phyloP scores from a whole-genome alignment of 2,888 invertebrate species.

The Chymomyza procnemis region DNA sequence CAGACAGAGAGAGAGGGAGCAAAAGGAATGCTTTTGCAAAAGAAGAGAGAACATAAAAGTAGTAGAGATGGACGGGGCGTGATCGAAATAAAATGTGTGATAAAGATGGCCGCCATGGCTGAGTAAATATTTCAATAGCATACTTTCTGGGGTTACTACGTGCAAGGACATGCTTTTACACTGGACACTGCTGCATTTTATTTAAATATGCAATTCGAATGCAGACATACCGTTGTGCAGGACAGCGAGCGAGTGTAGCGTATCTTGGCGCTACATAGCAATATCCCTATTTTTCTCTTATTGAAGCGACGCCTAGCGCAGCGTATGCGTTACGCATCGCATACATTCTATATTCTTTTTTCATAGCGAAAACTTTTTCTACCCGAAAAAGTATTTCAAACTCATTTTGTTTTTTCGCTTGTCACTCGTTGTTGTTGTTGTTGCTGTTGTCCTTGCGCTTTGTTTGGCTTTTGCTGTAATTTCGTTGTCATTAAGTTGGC shows the following conservation, averaged over 20 bases:
- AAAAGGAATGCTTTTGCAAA: not conserved
- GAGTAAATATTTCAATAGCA: conserved; percentile 72
- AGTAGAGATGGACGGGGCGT: not conserved
- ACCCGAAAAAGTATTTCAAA: conserved; percentile 56
- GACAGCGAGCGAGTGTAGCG: too few species aligned
- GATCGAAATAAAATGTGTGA: not conserved
- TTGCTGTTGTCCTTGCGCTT: conserved; percentile 4
- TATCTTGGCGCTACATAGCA: not conserved
- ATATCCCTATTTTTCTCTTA: too few species aligned
- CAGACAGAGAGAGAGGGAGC: conserved; percentile 2
- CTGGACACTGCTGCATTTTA: conserved; percentile 50
- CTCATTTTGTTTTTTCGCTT: not conserved
- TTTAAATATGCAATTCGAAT: conserved; percentile 64
- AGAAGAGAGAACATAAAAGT: not conserved
- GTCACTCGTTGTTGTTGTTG: conserved; percentile 6
- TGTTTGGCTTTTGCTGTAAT: conserved; percentile 65
- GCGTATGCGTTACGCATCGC: conserved; percentile 7
- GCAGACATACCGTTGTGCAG: conserved; percentile 6
- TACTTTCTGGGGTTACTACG: conserved; percentile 60
- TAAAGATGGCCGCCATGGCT: not conserved
- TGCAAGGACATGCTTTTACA: conserved; percentile 32
- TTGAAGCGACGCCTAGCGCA: conserved; percentile 20
- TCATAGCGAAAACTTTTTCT: conserved; percentile 45
- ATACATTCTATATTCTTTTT: not conserved
- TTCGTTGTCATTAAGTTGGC: conserved; percentile 74